A percentile compares a stretch with the other conserved stretches of the same genome.
Conservation (phyloP, 2,113 vertebrate species). For the Festucalex cinctus region DNA sequence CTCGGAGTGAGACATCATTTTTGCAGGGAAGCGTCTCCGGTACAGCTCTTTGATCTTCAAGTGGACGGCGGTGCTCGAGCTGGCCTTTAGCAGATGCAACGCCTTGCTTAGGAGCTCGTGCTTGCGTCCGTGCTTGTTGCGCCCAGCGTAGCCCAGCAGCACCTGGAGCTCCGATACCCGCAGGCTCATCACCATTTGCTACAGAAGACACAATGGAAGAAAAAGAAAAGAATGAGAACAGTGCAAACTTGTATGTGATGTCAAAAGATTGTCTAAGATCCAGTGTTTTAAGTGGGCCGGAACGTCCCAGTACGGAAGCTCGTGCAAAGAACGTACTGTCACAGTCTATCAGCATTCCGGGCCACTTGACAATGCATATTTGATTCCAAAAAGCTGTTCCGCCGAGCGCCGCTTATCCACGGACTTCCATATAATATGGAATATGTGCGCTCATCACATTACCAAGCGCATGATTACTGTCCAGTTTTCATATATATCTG, state of each 20-base stretch:
- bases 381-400: no score
- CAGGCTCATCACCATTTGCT: slow-evolving; percentile 99
- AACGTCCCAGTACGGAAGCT: no score
- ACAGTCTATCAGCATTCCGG: no score
- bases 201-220: slow-evolving; percentile 16
- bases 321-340: no score
- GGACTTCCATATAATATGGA: no score
- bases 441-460: no score
- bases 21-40: slow-evolving; percentile 92
- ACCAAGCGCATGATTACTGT: no score
- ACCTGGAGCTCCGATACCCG: slow-evolving; percentile 98
- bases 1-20: slow-evolving; percentile 90
- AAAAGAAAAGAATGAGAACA: neutral
- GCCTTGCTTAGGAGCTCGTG: slow-evolving; percentile 98
- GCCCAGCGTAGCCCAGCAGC: slow-evolving; percentile 94
- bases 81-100: slow-evolving; percentile 91
- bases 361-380: no score
- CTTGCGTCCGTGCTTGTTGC: slow-evolving; percentile 99
- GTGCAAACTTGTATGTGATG: neutral
- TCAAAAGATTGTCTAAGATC: neutral
- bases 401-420: no score
- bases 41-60: slow-evolving; percentile 99
- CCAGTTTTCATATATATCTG: no score
- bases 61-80: slow-evolving; percentile 96
- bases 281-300: no score